Base-by-base conservation (phyloP, 1,140 invertebrate species). In the Radopholus similis region DNA sequence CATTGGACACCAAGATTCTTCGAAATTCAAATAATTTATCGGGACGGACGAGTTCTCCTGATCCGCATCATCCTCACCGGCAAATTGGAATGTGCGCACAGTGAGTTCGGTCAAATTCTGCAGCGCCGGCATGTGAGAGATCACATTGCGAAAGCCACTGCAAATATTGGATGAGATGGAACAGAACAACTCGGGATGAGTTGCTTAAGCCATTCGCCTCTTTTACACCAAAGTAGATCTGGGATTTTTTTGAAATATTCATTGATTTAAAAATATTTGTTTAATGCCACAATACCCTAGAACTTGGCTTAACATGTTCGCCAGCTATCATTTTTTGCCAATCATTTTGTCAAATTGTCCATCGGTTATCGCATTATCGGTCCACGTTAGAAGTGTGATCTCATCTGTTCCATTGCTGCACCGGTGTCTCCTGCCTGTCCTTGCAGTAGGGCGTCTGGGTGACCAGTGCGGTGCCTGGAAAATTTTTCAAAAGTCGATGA, bases 401-500 rank as follows among this genome's bases (percentile, higher is more conserved):
- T 62, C 51, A 90, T 90, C 85, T 97, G 97, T 86, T 98, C 95
- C 80, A 97, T 89, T 2, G 90, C 89, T 1, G 92, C 90, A n/a
- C 93, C 90, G n/a, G n/a, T 62, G 13, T 93, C n/a, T n/a, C 93
- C 72, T 90, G 88, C 64, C 94, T 87, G 84, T 97, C 92, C 79
- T 88, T 89, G 13, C 90, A 90, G 83, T 96, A 98, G 26, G 96
- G 96, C 90, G 97, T 92, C 85, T 98, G 95, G 84, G 97, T 93
- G 0, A 99, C 95, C 35, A 98, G 87, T 1, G 91, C 96, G 8
- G 94, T 90, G 73, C 90, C 88, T 32, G 84, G 83, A 35, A 66
- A 79, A 28, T 13, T 13, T 53, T 8, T 6, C 15, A 32, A 11
- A 15, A 9, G 34, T 6, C 23, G 13, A 58, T n/a, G n/a, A n/a